These are phyloP conservation scores for Dinocampus coccinellae DNA, from an alignment of 2,888 invertebrate genomes.

Conservation along the genomic window DNA sequence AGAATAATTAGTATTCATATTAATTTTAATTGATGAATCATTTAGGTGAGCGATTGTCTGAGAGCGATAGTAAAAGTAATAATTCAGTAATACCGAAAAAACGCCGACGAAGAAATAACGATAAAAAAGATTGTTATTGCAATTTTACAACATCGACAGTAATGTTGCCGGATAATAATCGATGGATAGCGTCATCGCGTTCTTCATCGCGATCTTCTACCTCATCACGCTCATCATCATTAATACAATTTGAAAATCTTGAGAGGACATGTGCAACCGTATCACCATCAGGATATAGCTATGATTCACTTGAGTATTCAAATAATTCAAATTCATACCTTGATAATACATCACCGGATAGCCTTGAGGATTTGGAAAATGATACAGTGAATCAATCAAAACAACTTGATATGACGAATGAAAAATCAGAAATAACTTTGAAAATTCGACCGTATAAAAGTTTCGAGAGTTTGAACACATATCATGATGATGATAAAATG, in stretches of 20 bases:
- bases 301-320: conserved; percentile 71
- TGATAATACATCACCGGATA: conserved; percentile 71
- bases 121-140: conserved; percentile 60
- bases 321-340: conserved; percentile 58
- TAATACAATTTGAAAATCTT: conserved; percentile 87
- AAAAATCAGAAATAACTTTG: conserved; percentile 43
- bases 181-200: conserved; percentile 64
- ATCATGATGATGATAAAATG: conserved; percentile 46
- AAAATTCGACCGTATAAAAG: conserved; percentile 70
- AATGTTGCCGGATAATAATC: conserved; percentile 14
- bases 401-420: conserved; percentile 22
- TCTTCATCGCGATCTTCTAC: conserved; percentile 73
- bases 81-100: conserved; percentile 69
- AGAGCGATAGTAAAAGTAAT: conserved; percentile 69
- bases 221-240: conserved; percentile 81
- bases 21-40: conserved; percentile 3
- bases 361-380: conserved; percentile 66
- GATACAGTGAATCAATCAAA: conserved; percentile 11
- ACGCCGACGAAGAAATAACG: conserved; percentile 60
- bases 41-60: conserved; percentile 61
- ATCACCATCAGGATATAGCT: conserved; percentile 71
- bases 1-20: neutral
- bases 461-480: conserved; percentile 70
- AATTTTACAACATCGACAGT: conserved; percentile 41
- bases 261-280: conserved; percentile 77